Conservation (phyloP, 2,797 vertebrate species). For the Ataeniobius toweri region DNA sequence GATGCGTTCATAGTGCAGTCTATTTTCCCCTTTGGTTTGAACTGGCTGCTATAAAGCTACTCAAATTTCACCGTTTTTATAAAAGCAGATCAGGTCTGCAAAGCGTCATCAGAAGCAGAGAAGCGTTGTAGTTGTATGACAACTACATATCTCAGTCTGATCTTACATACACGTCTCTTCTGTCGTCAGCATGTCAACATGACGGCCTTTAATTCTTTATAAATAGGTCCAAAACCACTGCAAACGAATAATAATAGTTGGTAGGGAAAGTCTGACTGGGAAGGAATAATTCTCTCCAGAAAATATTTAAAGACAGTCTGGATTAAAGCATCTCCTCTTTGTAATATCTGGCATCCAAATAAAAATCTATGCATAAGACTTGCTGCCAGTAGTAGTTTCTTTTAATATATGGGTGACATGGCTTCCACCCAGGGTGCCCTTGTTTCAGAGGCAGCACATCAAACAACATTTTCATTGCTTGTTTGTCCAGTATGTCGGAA, state of each 20-base stretch:
- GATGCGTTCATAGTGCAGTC: not conserved
- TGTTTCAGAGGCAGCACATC: not conserved
- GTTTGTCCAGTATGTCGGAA: not conserved
- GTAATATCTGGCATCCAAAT: conserved; percentile 1
- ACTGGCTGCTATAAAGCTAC: conserved; percentile 15
- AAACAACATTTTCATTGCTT: not conserved
- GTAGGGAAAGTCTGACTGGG: not conserved
- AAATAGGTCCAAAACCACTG: conserved; percentile 25
- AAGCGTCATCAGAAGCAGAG: not conserved
- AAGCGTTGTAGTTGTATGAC: not conserved
- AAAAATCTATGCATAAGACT: not conserved
- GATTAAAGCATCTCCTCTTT: not conserved
- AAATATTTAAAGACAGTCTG: conserved; percentile 39
- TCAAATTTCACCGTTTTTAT: not conserved
- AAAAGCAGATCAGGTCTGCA: not conserved
- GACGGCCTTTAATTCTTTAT: conserved; percentile 17
- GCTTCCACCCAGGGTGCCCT: not conserved
- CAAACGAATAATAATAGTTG: conserved; percentile 37
- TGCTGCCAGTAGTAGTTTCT: not conserved
- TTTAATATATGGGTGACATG: not conserved
- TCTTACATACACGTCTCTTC: not conserved
- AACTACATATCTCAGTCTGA: not conserved
- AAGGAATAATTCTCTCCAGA: conserved; percentile 20
- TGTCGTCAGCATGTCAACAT: conserved; percentile 37
- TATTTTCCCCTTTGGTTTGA: not conserved